A percentile compares a stretch with the other conserved stretches of the same genome.
phyloP scores from a whole-genome alignment of 2,797 vertebrate species.

The Toxotes lorentzi region DNA sequence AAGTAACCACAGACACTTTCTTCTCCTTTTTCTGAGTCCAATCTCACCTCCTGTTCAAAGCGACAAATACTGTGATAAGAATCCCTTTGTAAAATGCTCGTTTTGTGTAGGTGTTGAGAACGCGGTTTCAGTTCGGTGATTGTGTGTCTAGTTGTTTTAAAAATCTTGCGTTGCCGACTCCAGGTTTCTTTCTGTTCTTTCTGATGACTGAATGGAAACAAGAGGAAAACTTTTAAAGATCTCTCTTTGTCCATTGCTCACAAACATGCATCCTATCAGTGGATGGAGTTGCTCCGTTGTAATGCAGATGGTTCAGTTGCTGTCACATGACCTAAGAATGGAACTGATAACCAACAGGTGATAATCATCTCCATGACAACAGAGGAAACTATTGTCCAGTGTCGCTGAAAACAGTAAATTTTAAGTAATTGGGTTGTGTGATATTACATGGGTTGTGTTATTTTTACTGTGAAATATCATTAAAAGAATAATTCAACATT shows the following conservation, averaged over 20 bases:
- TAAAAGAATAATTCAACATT: background rate
- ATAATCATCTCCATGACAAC: background rate
- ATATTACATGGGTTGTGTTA: too few species aligned
- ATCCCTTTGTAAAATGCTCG: constrained; percentile 1
- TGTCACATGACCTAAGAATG: background rate
- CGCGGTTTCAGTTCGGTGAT: background rate
- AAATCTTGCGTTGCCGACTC: background rate
- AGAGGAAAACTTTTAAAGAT: constrained; percentile 1
- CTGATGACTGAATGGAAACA: constrained; percentile 3
- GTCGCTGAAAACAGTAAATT: too few species aligned
- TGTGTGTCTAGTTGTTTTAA: background rate
- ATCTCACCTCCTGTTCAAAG: constrained; percentile 9
- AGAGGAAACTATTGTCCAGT: background rate
- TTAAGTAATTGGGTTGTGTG: background rate
- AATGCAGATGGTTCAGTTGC: background rate
- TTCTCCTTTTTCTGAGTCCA: background rate
- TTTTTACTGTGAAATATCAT: background rate
- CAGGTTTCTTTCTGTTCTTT: constrained; percentile 7
- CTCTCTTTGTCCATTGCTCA: background rate
- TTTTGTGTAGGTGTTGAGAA: constrained; percentile 5
- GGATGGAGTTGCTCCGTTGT: background rate
- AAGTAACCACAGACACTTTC: background rate
- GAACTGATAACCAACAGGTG: background rate
- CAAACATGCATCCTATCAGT: background rate
- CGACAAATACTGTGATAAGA: background rate